Evolutionary conservation across 2,888 invertebrate species (phyloP).

Genomic region (Brenthis ino): DNA sequence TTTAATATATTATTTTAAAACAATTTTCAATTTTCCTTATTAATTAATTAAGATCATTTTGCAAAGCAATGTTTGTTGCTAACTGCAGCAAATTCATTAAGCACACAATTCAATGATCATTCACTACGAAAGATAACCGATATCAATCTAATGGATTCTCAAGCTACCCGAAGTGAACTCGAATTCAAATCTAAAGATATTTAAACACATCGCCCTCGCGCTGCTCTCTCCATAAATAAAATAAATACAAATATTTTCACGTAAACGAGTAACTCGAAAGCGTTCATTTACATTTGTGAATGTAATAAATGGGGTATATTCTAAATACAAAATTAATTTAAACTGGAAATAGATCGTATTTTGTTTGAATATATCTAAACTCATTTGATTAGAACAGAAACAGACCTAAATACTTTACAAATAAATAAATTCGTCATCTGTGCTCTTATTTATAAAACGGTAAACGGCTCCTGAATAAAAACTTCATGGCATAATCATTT

Average conservation of each 20-base stretch:
- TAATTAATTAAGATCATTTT: slow-evolving; percentile 16
- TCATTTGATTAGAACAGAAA: slow-evolving; percentile 37
- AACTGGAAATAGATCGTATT: slow-evolving; percentile 42
- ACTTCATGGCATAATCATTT: slow-evolving; percentile 16
- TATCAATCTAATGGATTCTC: slow-evolving; percentile 74
- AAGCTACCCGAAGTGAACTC: slow-evolving; percentile 69
- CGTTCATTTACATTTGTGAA: slow-evolving; percentile 80
- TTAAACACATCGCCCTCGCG: slow-evolving; percentile 78
- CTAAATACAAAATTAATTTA: slow-evolving; percentile 71
- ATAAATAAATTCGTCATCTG: slow-evolving; percentile 31
- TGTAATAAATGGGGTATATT: slow-evolving; percentile 79
- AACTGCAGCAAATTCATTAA: slow-evolving; percentile 54
- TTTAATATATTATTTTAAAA: too few relatives aligned
- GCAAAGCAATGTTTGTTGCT: not conserved
- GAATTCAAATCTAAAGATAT: slow-evolving; percentile 79
- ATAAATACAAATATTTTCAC: slow-evolving; percentile 83
- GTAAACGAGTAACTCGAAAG: slow-evolving; percentile 77
- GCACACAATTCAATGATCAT: slow-evolving; percentile 52
- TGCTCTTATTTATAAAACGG: slow-evolving; percentile 18
- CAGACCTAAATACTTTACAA: slow-evolving; percentile 34
- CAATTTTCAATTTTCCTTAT: slow-evolving; percentile 14
- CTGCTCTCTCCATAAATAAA: slow-evolving; percentile 79
- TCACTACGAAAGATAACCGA: slow-evolving; percentile 69
- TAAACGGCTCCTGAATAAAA: slow-evolving; percentile 15
- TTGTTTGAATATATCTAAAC: slow-evolving; percentile 38